Evolutionary conservation across 1,140 invertebrate species (phyloP), one percentile per base, ranked within the genome.

Genomic region (Drosophila elegans): DNA sequence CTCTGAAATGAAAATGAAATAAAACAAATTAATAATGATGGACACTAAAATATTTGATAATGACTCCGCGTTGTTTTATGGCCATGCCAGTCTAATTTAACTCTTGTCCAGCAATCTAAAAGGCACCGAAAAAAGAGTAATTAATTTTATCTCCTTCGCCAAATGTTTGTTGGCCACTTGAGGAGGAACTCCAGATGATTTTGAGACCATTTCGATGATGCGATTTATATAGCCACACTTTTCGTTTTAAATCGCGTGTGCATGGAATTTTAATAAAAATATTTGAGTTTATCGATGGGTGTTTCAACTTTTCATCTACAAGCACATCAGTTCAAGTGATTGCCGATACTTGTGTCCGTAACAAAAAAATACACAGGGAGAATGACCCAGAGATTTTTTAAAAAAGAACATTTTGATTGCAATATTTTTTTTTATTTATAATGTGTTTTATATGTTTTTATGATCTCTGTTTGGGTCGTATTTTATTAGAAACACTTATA

Each of bases 21-120:
- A 46, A 82, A 83, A 83, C 80, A 81, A 80, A 84, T 84, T 83
- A 83, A 83, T 84, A 84, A 72, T 75, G 72, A 67, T 41, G 59
- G 59, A 76, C 64, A 84, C 73, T 84, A 84, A 83, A 84, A 84
- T 63, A 57, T 63, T 76, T 84, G 73, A 80, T 76, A 80, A 49
- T 66, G 48, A n/a, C 41, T 60, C 80, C 77, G 61, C 66, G 54
- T 53, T 80, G 76, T 76, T 84, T 84, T 80, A 84, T 84, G 45
- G 11, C 49, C 72, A 36, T 2, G 46, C 29, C 57, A 56, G 57
- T 73, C 80, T 80, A 84, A 84, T 84, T 84, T 84, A 60, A 80
- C 72, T 84, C 77, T 80, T 48, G 49, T 39, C 57, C 49, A 42
- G 38, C 32, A 29, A 51, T 44, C 12, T 11, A 12, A 27, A 10